phyloP scores from a whole-genome alignment of 2,797 vertebrate genomes.

The Macrochelys suwanniensis region DNA sequence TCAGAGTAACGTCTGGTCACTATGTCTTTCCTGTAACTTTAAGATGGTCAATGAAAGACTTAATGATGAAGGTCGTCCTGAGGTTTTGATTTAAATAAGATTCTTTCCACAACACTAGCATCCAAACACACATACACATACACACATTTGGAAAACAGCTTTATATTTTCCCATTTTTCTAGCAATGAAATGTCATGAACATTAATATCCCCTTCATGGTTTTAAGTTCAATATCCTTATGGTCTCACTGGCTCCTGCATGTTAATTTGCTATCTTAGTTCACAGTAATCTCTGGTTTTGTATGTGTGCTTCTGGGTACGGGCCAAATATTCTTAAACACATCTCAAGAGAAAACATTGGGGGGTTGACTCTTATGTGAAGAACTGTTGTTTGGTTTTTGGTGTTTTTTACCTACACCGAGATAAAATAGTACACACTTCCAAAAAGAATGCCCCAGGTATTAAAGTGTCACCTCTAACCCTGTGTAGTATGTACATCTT shows the following conservation, averaged over 20 bases:
- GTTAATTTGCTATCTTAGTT: conserved; percentile 68
- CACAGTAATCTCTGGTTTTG: conserved; percentile 66
- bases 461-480: background rate
- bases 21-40: rapidly evolving
- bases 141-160: background rate
- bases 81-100: background rate
- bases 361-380: conserved; percentile 55
- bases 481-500: conserved; percentile 1
- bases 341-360: conserved; percentile 46
- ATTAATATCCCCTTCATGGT: conserved; percentile 50
- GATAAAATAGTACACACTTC: background rate
- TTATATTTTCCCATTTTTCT: background rate
- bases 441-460: background rate
- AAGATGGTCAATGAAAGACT: background rate
- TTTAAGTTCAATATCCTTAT: conserved; percentile 63
- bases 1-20: background rate
- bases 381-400: background rate
- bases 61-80: background rate
- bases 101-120: background rate
- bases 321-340: conserved; percentile 38
- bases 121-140: background rate
- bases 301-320: background rate
- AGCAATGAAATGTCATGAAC: conserved; percentile 30
- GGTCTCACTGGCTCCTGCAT: conserved; percentile 35
- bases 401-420: background rate